phyloP scores from a whole-genome alignment of 2,888 invertebrate genomes.

The Empis stercorea region DNA sequence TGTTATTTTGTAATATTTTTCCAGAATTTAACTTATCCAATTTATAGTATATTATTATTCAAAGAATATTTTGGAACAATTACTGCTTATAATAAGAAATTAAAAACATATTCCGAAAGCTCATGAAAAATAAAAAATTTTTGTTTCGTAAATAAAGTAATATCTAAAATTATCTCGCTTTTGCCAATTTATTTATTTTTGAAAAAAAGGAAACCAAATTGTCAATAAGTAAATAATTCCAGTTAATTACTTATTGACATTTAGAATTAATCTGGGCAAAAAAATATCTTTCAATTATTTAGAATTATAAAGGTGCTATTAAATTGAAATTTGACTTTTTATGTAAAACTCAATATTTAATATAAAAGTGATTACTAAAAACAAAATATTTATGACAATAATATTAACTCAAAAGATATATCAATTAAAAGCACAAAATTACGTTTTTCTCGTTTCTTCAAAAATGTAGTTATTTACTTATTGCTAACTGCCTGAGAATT shows the following conservation, averaged over 20 bases:
- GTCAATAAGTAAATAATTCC: neutral
- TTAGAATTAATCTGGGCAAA: neutral
- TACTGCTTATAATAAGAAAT: too few relatives aligned
- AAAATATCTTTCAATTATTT: neutral
- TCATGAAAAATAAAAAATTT: too few relatives aligned
- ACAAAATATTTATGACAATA: neutral
- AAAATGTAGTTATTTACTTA: neutral
- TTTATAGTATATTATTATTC: too few relatives aligned
- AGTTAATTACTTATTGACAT: neutral
- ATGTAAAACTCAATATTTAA: neutral
- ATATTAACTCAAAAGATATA: neutral
- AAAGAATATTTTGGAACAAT: too few relatives aligned
- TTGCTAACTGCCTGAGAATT: neutral
- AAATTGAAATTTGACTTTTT: neutral
- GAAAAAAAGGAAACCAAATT: neutral
- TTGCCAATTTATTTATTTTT: neutral
- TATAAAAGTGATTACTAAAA: neutral
- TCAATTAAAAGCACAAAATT: neutral
- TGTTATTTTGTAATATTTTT: too few relatives aligned
- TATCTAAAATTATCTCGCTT: neutral
- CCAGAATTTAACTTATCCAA: too few relatives aligned
- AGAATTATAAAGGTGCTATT: neutral
- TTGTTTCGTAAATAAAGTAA: too few relatives aligned
- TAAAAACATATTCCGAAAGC: too few relatives aligned
- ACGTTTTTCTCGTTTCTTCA: neutral